phyloP scores from a whole-genome alignment of 2,888 invertebrate genomes.

The Fragum fragum region DNA sequence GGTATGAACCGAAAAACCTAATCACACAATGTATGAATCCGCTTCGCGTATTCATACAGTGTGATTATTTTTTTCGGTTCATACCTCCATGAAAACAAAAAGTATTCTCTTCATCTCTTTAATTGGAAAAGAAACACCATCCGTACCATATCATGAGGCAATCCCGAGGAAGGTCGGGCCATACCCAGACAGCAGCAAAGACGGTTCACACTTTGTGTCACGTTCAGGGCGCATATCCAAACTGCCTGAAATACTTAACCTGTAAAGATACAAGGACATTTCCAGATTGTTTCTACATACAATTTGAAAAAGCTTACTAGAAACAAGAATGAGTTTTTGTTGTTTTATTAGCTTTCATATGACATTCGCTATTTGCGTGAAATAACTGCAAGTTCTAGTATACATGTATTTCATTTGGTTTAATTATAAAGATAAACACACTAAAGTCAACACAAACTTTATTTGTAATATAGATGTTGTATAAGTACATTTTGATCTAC shows the following conservation, averaged over 20 bases:
- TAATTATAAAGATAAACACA: too few relatives aligned
- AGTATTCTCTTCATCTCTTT: too few relatives aligned
- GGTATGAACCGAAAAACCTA: too few relatives aligned
- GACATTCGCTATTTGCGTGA: neutral
- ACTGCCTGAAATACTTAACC: slow-evolving; percentile 4
- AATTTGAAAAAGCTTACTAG: neutral
- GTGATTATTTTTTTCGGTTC: too few relatives aligned
- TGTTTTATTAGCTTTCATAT: neutral
- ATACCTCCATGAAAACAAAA: too few relatives aligned
- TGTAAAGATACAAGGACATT: neutral
- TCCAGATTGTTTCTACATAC: neutral
- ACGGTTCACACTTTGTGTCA: slow-evolving; percentile 1
- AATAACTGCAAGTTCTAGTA: neutral
- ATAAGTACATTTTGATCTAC: neutral
- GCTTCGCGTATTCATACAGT: too few relatives aligned
- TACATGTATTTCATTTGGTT: neutral
- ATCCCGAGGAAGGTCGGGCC: neutral
- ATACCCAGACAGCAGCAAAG: neutral
- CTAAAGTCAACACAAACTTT: too few relatives aligned
- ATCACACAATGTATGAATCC: too few relatives aligned
- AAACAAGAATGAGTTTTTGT: neutral
- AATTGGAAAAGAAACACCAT: neutral
- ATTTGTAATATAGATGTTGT: neutral
- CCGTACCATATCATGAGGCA: neutral
- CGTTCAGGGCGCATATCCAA: slow-evolving; percentile 20